Conservation (phyloP, 2,113 vertebrate species). For the Melanostigma gelatinosum region DNA sequence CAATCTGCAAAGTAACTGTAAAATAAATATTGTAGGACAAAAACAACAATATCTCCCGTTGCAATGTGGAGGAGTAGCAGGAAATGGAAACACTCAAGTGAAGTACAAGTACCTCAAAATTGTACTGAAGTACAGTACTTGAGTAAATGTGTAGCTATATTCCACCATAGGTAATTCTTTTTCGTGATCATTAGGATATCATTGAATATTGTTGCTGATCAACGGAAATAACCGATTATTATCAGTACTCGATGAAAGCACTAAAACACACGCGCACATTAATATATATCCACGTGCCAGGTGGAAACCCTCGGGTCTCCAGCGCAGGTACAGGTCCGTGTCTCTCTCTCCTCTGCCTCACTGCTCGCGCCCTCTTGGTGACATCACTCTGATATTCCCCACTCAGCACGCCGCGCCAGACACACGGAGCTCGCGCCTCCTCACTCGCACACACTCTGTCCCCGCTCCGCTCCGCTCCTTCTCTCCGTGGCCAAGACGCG, state of each 20-base stretch:
- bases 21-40: background rate
- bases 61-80: background rate
- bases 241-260: background rate
- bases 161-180: background rate
- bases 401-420: slow-evolving; percentile 34
- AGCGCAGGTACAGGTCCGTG: slow-evolving; percentile 8
- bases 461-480: slow-evolving; percentile 37
- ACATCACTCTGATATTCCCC: slow-evolving; percentile 72
- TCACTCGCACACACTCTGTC: slow-evolving; percentile 10
- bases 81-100: background rate
- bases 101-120: background rate
- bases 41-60: background rate
- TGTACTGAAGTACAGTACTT: background rate
- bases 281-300: background rate
- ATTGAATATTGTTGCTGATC: background rate
- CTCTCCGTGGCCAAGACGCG: slow-evolving; percentile 24
- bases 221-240: background rate
- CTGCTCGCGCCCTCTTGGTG: slow-evolving; percentile 72
- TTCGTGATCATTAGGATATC: background rate
- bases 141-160: background rate
- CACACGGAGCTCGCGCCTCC: background rate
- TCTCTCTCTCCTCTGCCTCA: background rate
- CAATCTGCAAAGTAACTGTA: background rate
- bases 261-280: background rate
- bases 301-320: no score